These are phyloP conservation scores for Sinocyclocheilus rhinocerous DNA, from an alignment of 2,113 vertebrate genomes.

Conservation along the genomic window DNA sequence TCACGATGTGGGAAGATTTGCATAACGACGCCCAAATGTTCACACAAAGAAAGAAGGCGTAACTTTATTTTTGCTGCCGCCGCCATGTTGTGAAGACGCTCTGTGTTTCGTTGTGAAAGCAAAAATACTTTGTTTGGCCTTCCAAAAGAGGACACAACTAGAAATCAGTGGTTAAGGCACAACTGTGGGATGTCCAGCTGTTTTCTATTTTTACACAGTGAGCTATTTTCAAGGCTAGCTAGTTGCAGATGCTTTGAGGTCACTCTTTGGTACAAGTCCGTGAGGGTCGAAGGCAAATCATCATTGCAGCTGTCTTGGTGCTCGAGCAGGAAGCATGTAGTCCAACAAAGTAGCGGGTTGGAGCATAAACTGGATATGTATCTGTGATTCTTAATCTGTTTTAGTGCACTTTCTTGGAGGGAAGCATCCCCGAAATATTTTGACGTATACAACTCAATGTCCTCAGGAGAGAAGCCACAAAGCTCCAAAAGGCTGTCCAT, in stretches of 20 bases:
- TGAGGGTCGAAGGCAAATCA: conserved; percentile 82
- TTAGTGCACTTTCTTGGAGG: conserved; percentile 58
- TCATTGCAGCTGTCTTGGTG: conserved; percentile 44
- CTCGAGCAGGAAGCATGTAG: conserved; percentile 79
- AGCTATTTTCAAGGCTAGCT: background rate
- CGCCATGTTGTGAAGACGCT: no score
- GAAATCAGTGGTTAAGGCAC: no score
- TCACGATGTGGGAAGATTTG: no score
- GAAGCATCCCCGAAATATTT: conserved; percentile 73
- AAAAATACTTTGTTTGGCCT: no score
- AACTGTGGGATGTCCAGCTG: conserved; percentile 64
- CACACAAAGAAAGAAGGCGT: no score
- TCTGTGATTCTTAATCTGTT: conserved; percentile 65
- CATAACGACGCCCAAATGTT: no score
- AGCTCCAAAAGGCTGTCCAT: conserved; percentile 82
- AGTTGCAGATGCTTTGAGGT: conserved; percentile 63
- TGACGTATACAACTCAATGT: conserved; percentile 76
- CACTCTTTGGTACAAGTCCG: conserved; percentile 75
- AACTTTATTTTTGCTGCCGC: no score
- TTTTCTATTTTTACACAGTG: background rate
- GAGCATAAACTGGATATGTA: conserved; percentile 82
- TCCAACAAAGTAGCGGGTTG: conserved; percentile 81
- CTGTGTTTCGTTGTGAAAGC: no score
- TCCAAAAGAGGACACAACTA: no score
- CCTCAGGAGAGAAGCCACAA: conserved; percentile 77